Evolutionary conservation across 2,888 invertebrate species (phyloP).

Genomic region (Hipparchia semele): DNA sequence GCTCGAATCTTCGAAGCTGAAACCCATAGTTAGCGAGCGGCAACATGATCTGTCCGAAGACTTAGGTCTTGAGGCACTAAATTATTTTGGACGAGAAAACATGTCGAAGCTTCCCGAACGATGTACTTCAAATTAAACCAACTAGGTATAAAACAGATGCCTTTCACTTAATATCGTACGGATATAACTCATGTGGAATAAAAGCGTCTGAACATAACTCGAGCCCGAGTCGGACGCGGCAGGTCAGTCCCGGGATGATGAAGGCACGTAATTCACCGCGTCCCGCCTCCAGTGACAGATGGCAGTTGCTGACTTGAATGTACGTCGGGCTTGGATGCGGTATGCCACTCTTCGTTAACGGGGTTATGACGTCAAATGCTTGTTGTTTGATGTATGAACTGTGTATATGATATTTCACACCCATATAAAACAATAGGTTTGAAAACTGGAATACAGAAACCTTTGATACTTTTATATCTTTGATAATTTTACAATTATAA

Average conservation of each 20-base stretch:
- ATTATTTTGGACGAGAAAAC: too few relatives aligned
- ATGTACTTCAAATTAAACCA: background rate
- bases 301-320: slow-evolving; percentile 52
- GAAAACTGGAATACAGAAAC: too few relatives aligned
- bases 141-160: background rate
- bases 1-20: too few relatives aligned
- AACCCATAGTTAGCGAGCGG: too few relatives aligned
- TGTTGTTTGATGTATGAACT: background rate
- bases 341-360: slow-evolving; percentile 36
- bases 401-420: background rate
- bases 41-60: too few relatives aligned
- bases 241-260: slow-evolving; percentile 70
- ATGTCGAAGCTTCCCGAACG: too few relatives aligned
- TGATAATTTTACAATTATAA: too few relatives aligned
- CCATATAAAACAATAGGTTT: too few relatives aligned
- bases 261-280: slow-evolving; percentile 76
- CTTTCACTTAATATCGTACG: slow-evolving; percentile 27
- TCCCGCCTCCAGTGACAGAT: slow-evolving; percentile 73
- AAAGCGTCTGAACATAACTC: slow-evolving; percentile 46
- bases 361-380: slow-evolving; percentile 37
- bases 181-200: slow-evolving; percentile 50
- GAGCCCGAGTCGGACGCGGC: slow-evolving; percentile 41
- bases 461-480: too few relatives aligned
- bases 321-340: slow-evolving; percentile 40
- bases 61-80: too few relatives aligned